A percentile compares a stretch with the other conserved stretches of the same genome.
Conservation (phyloP, 2,113 vertebrate species). For the Apeltes quadracus region DNA sequence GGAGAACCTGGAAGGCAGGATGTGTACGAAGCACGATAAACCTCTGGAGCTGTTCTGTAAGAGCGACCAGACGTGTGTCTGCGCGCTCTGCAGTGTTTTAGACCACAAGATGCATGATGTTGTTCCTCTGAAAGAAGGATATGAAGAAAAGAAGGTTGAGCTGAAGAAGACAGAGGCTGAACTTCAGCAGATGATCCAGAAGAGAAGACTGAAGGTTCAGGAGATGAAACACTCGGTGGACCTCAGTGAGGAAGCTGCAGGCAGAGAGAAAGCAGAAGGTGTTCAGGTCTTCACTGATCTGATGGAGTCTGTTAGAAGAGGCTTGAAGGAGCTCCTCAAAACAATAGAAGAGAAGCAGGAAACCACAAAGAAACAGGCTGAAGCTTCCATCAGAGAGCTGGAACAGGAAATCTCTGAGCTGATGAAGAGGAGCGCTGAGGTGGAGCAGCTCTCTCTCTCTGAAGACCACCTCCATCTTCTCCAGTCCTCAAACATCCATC, state of each 20-base stretch:
- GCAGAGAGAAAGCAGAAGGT: neutral
- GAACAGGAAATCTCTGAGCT: neutral
- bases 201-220: slow-evolving; percentile 6
- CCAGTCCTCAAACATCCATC: neutral
- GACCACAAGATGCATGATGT: neutral
- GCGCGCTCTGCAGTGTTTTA: neutral
- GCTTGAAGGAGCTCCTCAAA: neutral
- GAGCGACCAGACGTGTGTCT: slow-evolving; percentile 33
- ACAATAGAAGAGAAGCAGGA: neutral
- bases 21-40: slow-evolving; percentile 36
- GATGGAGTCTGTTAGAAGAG: neutral
- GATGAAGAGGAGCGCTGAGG: too few relatives aligned
- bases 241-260: slow-evolving; percentile 1
- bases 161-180: slow-evolving; percentile 1
- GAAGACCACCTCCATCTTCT: neutral
- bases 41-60: slow-evolving; percentile 40
- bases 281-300: slow-evolving; percentile 6
- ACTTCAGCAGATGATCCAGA: neutral
- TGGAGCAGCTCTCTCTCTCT: neutral
- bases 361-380: neutral
- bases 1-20: slow-evolving; percentile 33
- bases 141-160: neutral
- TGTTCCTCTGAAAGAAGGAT: neutral
- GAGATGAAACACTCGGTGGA: neutral
- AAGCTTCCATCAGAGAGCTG: neutral